Base-by-base conservation (phyloP, 2,113 vertebrate species). In the Genyomyrus donnyi region DNA sequence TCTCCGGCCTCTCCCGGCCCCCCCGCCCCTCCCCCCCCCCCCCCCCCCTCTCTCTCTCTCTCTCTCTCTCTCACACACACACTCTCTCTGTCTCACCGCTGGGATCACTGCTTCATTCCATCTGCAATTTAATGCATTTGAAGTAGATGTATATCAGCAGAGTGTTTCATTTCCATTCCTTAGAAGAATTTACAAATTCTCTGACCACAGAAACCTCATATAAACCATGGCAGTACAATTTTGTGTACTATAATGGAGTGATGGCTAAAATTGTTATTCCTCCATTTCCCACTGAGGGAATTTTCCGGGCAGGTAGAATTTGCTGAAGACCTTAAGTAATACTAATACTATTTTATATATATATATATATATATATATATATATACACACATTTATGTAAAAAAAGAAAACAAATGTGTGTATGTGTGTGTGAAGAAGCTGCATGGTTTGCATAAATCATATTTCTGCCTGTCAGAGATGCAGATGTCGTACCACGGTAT, bases 181-280 rank as follows among this genome's bases (percentile, higher is more conserved):
- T 85, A 85, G 48, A 85, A 88, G 87, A 80, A 89, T 89, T 90
- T 89, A 89, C 58, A 86, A 90, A 89, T 70, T 46, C 77, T 66
- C 45, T 11, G 27, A 62, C 45, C 53, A 45, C 88, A 85, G 56
- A 31, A 70, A 70, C 31, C 45, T 39, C 45, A 42, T 70, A 66
- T 90, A 74, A 74, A 83, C 80, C 90, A 89, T 88, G 58, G 31
- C 88, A 62, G 56, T 15, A 45, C 89, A n/a, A 42, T 70, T 70
- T 46, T 58, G 35, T 88, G 87, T 62, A 46, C 35, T 45, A 39
- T 88, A 62, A 88, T 66, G 56, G 87, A 62, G 58, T 88, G 87
- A 88, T 9, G 35, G 53, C 31, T 66, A 11, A 31, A 45, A 66
- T 46, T 62, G 56, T 45, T 88, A 66, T 62, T 88, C 56, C 58